Evolutionary conservation across 2,888 invertebrate species (phyloP).

Genomic region (Synergus japonicus): DNA sequence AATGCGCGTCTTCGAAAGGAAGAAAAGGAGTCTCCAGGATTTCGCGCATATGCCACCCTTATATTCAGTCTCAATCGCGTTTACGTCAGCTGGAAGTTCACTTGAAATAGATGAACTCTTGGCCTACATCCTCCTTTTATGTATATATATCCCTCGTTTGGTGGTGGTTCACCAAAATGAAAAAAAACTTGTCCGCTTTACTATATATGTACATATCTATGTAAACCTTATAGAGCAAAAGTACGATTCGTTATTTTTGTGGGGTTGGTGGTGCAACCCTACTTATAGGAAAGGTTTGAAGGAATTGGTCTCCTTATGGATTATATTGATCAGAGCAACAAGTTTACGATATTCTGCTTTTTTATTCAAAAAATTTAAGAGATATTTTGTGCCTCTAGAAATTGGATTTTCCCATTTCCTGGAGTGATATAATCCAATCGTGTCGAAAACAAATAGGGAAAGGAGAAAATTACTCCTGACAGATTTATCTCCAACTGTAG

Average conservation of each 20-base stretch:
- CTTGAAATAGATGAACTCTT: conserved; percentile 76
- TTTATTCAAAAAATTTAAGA: not conserved
- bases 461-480: conserved; percentile 37
- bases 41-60: conserved; percentile 61
- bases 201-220: not conserved
- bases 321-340: conserved; percentile 7
- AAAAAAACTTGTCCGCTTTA: conserved; percentile 8
- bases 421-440: conserved; percentile 18
- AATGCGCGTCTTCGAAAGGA: conserved; percentile 6
- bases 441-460: conserved; percentile 23
- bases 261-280: not conserved
- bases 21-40: conserved; percentile 49
- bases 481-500: conserved; percentile 50
- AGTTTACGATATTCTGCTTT: not conserved
- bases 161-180: conserved; percentile 12
- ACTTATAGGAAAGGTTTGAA: not conserved
- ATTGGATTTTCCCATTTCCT: conserved; percentile 16
- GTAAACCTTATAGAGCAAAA: not conserved
- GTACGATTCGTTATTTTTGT: not conserved
- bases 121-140: conserved; percentile 69
- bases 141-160: conserved; percentile 17
- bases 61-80: conserved; percentile 71
- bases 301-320: not conserved
- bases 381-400: not conserved
- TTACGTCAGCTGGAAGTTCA: conserved; percentile 71